A percentile compares a stretch with the other conserved stretches of the same genome.
phyloP scores from a whole-genome alignment of 2,113 vertebrate genomes.

The Hystrix brachyura region DNA sequence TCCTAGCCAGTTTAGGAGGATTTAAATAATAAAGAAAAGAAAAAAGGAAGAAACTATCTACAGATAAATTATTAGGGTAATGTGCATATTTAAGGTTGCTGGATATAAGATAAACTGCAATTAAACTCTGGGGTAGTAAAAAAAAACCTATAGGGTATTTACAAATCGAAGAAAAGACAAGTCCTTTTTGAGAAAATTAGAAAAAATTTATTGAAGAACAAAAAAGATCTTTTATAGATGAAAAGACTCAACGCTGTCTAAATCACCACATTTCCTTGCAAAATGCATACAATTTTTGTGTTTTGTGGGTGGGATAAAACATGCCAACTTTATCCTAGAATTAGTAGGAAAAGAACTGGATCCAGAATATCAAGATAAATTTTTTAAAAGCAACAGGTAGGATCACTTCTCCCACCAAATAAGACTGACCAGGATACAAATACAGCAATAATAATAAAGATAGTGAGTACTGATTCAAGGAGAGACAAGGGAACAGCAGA shows the following conservation, averaged over 20 bases:
- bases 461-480: background rate
- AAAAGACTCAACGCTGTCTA: background rate
- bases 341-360: background rate
- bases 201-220: background rate
- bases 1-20: background rate
- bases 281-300: slow-evolving; percentile 10
- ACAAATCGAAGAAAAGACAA: background rate
- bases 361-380: slow-evolving; percentile 1
- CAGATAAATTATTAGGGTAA: background rate
- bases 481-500: background rate
- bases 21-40: slow-evolving; percentile 13
- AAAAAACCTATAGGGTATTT: too few species aligned
- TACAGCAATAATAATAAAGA: background rate
- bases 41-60: background rate
- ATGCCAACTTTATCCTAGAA: background rate
- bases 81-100: slow-evolving; percentile 6
- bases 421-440: background rate
- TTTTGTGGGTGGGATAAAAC: background rate
- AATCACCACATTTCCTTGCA: background rate
- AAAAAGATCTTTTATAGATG: slow-evolving; percentile 7
- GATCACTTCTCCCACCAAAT: background rate
- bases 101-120: background rate
- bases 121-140: background rate
- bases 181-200: background rate
- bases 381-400: background rate